Evolutionary conservation across 2,797 vertebrate species (phyloP).

Genomic region (Fratercula arctica): DNA sequence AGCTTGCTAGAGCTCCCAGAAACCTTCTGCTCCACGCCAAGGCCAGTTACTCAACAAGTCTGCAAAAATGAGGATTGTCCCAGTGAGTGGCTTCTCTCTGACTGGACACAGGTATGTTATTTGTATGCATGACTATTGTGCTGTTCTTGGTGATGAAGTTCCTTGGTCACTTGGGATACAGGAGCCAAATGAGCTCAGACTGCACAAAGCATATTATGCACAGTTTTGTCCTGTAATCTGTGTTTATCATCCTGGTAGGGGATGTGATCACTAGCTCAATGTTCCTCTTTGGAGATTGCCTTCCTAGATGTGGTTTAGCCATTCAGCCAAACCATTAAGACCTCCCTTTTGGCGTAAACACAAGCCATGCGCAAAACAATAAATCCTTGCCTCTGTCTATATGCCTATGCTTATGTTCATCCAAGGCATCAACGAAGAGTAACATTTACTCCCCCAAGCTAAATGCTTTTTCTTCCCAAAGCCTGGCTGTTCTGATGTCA

Average conservation of each 20-base stretch:
- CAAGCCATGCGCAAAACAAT: neutral
- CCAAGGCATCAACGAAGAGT: neutral
- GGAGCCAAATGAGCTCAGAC: neutral
- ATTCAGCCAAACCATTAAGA: neutral
- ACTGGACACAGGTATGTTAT: constrained; percentile 88
- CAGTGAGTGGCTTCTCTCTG: constrained; percentile 85
- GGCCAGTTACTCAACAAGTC: constrained; percentile 74
- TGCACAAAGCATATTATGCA: neutral
- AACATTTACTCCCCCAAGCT: neutral
- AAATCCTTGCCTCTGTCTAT: neutral
- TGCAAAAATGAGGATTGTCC: constrained; percentile 87
- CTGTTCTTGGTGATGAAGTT: neutral
- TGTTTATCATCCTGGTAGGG: neutral
- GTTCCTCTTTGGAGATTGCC: neutral
- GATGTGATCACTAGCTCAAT: neutral
- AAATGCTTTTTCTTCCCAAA: neutral
- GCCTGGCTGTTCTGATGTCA: neutral
- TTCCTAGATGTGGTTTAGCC: neutral
- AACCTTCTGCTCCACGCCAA: constrained; percentile 84
- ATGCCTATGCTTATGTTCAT: neutral
- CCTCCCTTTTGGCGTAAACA: neutral
- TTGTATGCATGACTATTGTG: neutral
- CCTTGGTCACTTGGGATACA: neutral
- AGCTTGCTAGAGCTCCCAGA: constrained; percentile 90
- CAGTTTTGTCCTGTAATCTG: neutral